Conservation (phyloP, 2,888 invertebrate species). For the Smittia sp. region DNA sequence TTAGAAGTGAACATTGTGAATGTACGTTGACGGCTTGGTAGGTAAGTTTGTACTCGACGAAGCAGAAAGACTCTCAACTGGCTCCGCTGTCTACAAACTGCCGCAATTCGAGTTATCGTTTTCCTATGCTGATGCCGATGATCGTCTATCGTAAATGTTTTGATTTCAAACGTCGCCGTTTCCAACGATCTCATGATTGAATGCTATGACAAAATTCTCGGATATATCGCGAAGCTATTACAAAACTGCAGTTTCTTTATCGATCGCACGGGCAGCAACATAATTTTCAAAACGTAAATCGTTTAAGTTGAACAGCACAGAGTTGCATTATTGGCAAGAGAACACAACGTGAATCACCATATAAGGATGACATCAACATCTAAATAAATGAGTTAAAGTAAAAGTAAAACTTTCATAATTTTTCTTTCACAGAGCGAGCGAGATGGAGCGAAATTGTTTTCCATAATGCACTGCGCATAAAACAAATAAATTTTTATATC, state of each 20-base stretch:
- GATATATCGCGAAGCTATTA: background rate
- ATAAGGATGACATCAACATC: conserved; percentile 41
- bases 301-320: background rate
- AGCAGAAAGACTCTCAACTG: too few relatives aligned
- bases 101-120: background rate
- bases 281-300: conserved; percentile 6
- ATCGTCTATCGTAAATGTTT: background rate
- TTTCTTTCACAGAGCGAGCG: conserved; percentile 16
- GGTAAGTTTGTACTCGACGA: too few relatives aligned
- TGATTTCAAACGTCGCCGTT: background rate
- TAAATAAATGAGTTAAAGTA: conserved; percentile 41
- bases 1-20: too few relatives aligned
- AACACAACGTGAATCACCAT: conserved; percentile 38
- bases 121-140: background rate
- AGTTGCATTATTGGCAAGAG: conserved; percentile 34
- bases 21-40: too few relatives aligned
- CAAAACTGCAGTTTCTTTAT: background rate
- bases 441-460: conserved; percentile 9
- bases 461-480: conserved; percentile 23
- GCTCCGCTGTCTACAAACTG: too few relatives aligned
- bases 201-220: background rate
- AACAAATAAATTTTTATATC: conserved; percentile 31
- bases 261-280: background rate
- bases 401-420: conserved; percentile 41
- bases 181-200: background rate